phyloP scores from a whole-genome alignment of 2,888 invertebrate genomes.

The Allolobophora icterica region DNA sequence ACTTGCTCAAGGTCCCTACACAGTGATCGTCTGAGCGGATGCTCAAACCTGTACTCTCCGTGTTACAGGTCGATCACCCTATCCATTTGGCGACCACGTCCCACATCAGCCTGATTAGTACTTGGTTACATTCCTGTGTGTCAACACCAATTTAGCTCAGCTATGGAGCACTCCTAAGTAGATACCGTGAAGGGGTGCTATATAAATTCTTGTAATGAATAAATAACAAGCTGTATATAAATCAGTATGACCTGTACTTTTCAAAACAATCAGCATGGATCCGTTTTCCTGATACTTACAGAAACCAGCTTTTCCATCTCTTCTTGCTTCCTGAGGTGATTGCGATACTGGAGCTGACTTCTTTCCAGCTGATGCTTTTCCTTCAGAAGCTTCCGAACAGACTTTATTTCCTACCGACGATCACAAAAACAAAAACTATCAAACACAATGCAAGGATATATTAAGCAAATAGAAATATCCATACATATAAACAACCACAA shows the following conservation, averaged over 20 bases:
- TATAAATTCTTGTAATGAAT: too few relatives aligned
- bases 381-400: neutral
- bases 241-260: neutral
- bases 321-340: neutral
- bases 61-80: too few relatives aligned
- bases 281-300: neutral
- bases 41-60: too few relatives aligned
- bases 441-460: neutral
- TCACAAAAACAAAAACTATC: neutral
- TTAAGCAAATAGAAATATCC: neutral
- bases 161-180: too few relatives aligned
- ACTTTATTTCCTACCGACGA: neutral
- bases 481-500: neutral
- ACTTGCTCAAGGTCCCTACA: too few relatives aligned
- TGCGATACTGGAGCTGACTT: neutral
- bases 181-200: too few relatives aligned
- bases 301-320: neutral
- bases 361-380: slow-evolving; percentile 12
- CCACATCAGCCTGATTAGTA: too few relatives aligned
- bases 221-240: neutral
- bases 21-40: too few relatives aligned
- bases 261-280: neutral
- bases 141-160: too few relatives aligned
- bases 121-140: too few relatives aligned
- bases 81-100: too few relatives aligned